Percentiles rank a stretch among this genome's conserved stretches.
Conservation (phyloP, 92 coral and sea anemone species). For the Bergia sp. region DNA sequence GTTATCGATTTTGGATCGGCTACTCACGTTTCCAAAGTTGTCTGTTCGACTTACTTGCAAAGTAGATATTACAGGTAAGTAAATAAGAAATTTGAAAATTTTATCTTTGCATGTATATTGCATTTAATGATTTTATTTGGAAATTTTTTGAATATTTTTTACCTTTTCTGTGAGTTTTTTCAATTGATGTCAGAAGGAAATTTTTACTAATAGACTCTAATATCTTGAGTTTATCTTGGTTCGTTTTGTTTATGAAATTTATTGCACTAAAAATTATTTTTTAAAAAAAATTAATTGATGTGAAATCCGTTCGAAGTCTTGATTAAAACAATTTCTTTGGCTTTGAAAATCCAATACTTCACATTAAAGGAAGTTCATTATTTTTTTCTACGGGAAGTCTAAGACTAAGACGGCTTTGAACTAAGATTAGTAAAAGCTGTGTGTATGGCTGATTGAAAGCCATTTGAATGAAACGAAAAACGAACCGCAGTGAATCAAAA, state of each 20-base stretch:
- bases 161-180: too few species aligned
- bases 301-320: background rate
- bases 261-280: background rate
- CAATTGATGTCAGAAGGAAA: background rate
- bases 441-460: background rate
- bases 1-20: constrained; percentile 99
- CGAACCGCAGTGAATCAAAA: too few species aligned
- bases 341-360: too few species aligned
- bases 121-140: background rate
- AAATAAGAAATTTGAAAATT: background rate
- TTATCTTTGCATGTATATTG: constrained; percentile 18
- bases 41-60: constrained; percentile 95
- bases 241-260: too few species aligned
- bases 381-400: too few species aligned
- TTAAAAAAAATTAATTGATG: too few species aligned
- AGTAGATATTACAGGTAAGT: constrained; percentile 95
- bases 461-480: too few species aligned
- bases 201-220: background rate
- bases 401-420: too few species aligned
- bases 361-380: background rate
- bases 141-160: background rate
- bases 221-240: too few species aligned
- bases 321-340: too few species aligned
- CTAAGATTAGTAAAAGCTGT: background rate
- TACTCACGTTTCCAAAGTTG: constrained; percentile 95